Base-by-base conservation (phyloP, 2,797 vertebrate genomes). In the Muscicapa striata region DNA sequence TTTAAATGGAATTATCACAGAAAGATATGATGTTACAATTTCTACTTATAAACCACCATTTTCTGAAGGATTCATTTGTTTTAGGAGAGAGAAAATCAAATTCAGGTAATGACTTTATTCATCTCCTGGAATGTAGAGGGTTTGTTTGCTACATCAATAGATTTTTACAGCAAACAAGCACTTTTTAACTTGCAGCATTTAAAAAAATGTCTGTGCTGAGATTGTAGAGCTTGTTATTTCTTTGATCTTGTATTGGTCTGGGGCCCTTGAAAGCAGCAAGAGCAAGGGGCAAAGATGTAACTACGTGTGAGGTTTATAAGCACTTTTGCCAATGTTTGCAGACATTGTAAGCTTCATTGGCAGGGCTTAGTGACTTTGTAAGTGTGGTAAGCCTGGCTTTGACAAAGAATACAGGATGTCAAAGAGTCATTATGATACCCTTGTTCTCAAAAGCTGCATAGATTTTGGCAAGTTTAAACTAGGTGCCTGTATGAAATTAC, bases 281-380 rank as follows among this genome's bases (percentile, higher is more conserved):
- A 94, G 58, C 76, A 92, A 61, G 41, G 34, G 93, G 74, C 49
- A 94, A 84, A 84, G 78, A 85, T 0, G 0, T 80, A 88, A 82
- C 64, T 38, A 38, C 62, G 24, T 77, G 67, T 79, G 75, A 90
- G 67, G 67, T 93, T 90, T 95, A 63, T 88, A 94, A 95, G 67
- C 43, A 62, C 82, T 88, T 68, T 75, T 86, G 73, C 79, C 87
- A 94, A 85, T 95, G 94, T 96, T 96, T 93, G 69, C 89, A 91
- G 85, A 93, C 51, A 15, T 55, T 87, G 58, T 93, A 87, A 96
- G 45, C 63, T 92, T 76, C 63, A 64, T 54, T 91, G 85, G 36
- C 86, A 93, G 81, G 74, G 67, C 70, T 90, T 93, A 91, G 74
- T 77, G 68, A 83, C 76, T 87, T 69, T 95, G 91, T 95, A 94